Base-by-base conservation (phyloP, 2,888 invertebrate genomes). In the Leptinotarsa tumamoca region DNA sequence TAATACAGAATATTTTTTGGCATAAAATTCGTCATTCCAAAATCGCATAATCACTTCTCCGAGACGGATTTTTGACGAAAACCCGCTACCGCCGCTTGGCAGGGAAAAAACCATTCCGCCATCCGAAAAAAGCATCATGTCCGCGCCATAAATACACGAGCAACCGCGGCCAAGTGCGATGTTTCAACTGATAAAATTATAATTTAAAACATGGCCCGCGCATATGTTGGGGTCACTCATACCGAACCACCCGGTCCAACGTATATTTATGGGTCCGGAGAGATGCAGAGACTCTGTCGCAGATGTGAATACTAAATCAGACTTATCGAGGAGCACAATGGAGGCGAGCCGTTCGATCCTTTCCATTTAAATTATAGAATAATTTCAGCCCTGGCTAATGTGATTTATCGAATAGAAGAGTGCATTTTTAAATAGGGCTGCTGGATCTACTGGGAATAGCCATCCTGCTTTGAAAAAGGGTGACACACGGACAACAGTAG, bases 271-370 rank as follows among this genome's bases (percentile, higher is more conserved):
- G 81, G 79, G 76, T 76, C 80, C 82, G 78, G 77, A 70, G 81
- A 79, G 80, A 77, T 77, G 71, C 76, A 74, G 68, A 69, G 21
- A 56, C 50, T 71, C 67, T 67, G 67, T 73, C 79, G 72, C 82
- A 81, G 79, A 81, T 80, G 82, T 80, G 82, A 80, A 82, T 82
- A 82, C 81, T 80, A 81, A 82, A 82, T 82, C 82, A 80, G 82
- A 82, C 80, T 82, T 82, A 79, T 80, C 78, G 71, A 73, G 67
- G 74, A 75, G 75, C 77, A 77, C 78, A 78, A 77, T 74, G 77
- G 74, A 61, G 73, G 73, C 73, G 63, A 67, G 27, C 56, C 56
- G 69, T 77, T 75, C 80, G 71, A 77, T 77, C 77, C 77, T 78
- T 79, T 76, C 68, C 63, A 74, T 76, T 61, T 74, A 71, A 78